Evolutionary conservation across 2,797 vertebrate genomes (phyloP).

Genomic region (Sternotherus odoratus): DNA sequence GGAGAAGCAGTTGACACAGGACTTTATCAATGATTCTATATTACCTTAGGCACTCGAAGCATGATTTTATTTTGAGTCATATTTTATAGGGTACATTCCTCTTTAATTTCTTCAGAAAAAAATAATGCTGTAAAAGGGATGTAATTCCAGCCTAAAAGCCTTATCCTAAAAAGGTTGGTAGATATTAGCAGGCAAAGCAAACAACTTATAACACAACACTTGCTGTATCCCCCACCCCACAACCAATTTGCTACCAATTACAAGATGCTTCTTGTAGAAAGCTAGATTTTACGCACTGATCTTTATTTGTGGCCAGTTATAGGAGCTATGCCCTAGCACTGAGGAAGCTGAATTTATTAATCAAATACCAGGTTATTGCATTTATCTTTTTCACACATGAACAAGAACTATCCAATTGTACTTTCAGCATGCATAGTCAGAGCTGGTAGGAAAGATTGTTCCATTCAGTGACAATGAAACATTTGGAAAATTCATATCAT

Average conservation of each 20-base stretch:
- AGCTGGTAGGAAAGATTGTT: neutral
- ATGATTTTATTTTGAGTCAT: neutral
- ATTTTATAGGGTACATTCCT: neutral
- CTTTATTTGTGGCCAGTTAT: constrained; percentile 46
- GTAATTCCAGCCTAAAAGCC: constrained; percentile 17
- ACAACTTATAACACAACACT: neutral
- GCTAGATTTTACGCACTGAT: neutral
- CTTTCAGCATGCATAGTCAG: constrained; percentile 13
- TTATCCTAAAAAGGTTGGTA: neutral
- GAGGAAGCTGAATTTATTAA: constrained; percentile 14
- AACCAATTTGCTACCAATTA: neutral
- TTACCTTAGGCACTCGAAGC: neutral
- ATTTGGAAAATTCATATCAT: neutral
- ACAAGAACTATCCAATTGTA: constrained; percentile 22
- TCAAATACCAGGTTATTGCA: constrained; percentile 21
- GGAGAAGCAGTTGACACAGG: neutral
- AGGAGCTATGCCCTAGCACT: neutral
- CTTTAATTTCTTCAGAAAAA: constrained; percentile 12
- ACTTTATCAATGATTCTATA: neutral
- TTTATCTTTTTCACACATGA: constrained; percentile 43
- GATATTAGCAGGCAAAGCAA: constrained; percentile 14
- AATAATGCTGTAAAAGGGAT: neutral
- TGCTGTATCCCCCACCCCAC: neutral
- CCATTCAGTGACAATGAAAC: neutral
- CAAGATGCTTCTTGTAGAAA: neutral